Conservation (phyloP, 2,113 vertebrate species). For the Theristicus caerulescens region DNA sequence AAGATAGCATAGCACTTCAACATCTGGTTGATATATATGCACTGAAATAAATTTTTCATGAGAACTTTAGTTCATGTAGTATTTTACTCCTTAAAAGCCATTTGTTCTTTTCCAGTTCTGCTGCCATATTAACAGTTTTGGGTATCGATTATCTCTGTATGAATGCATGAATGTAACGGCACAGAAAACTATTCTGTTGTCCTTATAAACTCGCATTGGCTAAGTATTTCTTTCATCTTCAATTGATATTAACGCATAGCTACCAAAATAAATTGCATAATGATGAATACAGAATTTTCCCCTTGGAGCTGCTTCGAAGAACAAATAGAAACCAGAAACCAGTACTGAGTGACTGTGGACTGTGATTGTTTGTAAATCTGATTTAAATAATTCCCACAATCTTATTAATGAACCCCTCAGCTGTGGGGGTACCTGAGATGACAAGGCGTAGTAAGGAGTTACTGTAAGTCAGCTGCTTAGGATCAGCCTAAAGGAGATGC, state of each 20-base stretch:
- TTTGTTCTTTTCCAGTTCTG: not conserved
- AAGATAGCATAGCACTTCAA: not conserved
- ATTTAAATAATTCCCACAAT: not conserved
- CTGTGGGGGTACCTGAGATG: not conserved
- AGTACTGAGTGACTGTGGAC: not conserved
- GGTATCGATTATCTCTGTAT: not conserved
- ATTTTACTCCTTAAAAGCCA: not conserved
- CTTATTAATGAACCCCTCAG: not conserved
- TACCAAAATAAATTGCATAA: not conserved
- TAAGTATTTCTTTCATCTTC: not conserved
- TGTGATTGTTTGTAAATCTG: not conserved
- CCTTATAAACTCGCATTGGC: not conserved
- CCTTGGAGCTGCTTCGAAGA: not conserved
- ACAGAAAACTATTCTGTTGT: not conserved
- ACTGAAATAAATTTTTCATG: not conserved
- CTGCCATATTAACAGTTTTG: not conserved
- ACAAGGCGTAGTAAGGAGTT: not conserved
- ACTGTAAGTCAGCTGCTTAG: not conserved
- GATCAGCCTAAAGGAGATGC: not conserved
- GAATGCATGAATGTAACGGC: not conserved
- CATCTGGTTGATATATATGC: not conserved
- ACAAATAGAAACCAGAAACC: not conserved
- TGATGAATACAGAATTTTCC: not conserved
- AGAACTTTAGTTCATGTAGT: not conserved
- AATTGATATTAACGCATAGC: not conserved